Evolutionary conservation across 2,113 vertebrate genomes (phyloP).

Genomic region (Numida meleagris): DNA sequence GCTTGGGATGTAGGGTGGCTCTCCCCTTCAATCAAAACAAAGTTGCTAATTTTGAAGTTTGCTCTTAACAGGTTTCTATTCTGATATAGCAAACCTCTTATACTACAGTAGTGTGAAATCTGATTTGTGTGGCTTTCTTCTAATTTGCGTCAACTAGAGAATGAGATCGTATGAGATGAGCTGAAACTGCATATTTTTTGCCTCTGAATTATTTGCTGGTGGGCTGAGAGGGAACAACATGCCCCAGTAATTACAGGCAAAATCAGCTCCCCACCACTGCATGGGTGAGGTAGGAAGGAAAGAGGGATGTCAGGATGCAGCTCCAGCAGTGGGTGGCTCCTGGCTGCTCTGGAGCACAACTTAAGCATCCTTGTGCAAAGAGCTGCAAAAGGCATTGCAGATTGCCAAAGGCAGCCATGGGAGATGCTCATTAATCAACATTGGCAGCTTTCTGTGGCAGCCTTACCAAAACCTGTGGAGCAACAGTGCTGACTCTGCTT

Average conservation of each 20-base stretch:
- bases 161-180: background rate
- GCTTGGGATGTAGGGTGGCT: background rate
- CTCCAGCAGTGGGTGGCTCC: background rate
- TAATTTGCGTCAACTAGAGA: background rate
- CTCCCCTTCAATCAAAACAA: background rate
- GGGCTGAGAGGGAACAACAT: background rate
- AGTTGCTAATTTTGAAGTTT: background rate
- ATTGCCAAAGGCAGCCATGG: background rate
- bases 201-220: background rate
- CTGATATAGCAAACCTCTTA: background rate
- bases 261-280: background rate
- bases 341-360: background rate
- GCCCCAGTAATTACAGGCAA: background rate
- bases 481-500: background rate
- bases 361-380: background rate
- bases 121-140: background rate
- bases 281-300: background rate
- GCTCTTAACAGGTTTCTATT: background rate
- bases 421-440: background rate
- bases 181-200: background rate
- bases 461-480: background rate
- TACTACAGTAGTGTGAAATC: background rate
- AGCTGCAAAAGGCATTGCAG: background rate
- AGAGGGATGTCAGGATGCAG: background rate
- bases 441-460: background rate